Conservation (phyloP, 1,140 invertebrate genomes). For the Rhizoglyphus robini region DNA sequence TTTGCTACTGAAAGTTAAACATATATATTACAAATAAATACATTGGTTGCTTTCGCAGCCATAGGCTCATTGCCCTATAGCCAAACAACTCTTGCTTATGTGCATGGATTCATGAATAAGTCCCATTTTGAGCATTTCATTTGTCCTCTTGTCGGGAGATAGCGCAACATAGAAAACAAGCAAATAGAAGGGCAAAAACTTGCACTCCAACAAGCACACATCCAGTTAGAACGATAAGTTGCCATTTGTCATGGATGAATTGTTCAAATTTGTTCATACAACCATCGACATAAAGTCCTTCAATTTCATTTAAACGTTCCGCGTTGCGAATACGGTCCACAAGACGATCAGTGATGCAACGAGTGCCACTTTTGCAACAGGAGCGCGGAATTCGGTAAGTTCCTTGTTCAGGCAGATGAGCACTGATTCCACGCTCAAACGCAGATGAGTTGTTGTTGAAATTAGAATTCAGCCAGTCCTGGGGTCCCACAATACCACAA, state of each 20-base stretch:
- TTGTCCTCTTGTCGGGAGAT: slow-evolving; percentile 19
- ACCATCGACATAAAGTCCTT: slow-evolving; percentile 10
- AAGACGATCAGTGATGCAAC: not conserved
- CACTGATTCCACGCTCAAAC: not conserved
- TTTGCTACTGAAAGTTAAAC: no score
- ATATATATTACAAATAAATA: no score
- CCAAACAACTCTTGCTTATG: no score
- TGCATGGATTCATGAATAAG: no score
- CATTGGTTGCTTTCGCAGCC: no score
- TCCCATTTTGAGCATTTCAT: not conserved
- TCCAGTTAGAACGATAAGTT: slow-evolving; percentile 14
- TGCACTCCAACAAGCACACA: slow-evolving; percentile 20
- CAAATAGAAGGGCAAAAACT: slow-evolving; percentile 20
- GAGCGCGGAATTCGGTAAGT: slow-evolving; percentile 19
- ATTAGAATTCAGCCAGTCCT: slow-evolving; percentile 26
- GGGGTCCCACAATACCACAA: slow-evolving; percentile 27
- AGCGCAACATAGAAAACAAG: slow-evolving; percentile 22
- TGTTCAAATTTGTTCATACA: slow-evolving; percentile 19
- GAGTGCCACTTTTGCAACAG: slow-evolving; percentile 14
- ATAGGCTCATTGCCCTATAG: no score
- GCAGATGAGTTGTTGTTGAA: slow-evolving; percentile 16
- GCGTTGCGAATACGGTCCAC: not conserved
- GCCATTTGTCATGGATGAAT: slow-evolving; percentile 19
- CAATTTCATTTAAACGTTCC: not conserved
- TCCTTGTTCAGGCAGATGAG: not conserved